Evolutionary conservation across 1,140 invertebrate species (phyloP), one percentile per base, ranked within the genome.

Genomic region (Colletes gigas): DNA sequence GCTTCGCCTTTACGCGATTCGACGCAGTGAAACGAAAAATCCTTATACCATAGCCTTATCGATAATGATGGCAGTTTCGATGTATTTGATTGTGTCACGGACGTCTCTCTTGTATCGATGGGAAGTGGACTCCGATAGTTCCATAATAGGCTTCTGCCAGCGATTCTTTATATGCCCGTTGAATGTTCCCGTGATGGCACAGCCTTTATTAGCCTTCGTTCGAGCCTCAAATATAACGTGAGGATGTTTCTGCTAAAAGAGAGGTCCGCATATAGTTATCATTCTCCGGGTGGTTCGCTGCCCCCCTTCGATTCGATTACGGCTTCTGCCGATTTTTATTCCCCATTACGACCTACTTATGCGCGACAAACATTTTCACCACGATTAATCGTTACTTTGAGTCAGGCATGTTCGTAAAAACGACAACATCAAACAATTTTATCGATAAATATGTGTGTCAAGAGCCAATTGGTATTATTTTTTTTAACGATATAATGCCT

Each of bases 201-300:
- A 98, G 60, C 97, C 97, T 93, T 97, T 97, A 93, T 97, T 97
- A 75, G 96, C 95, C 93, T 97, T 97, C 52, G 96, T 96, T 84
- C 97, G 95, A 82, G 97, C 97, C 93, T 98, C 97, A 95, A 98
- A 98, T 92, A 99, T 98, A 90, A 99, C 97, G 95, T 99, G 98
- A 89, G 98, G 98, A 96, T 98, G 98, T 94, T 98, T 98, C 96
- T 97, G 96, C 96, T 97, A 95, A 95, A 96, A 95, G 95, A 95
- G 94, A 95, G 91, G 94, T 92, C 88, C 92, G 90, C 91, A 92
- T 93, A 89, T 93, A 93, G 90, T 91, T 91, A 73, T 74, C 67
- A 84, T 82, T 77, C 81, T 70, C 54, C 63, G n/a, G n/a, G 59
- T 9, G 57, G 57, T 39, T 62, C n/a, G n/a, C n/a, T 21, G 70